These are phyloP conservation scores for Melanerpes formicivorus DNA, from an alignment of 2,113 vertebrate genomes.

Conservation along the genomic window DNA sequence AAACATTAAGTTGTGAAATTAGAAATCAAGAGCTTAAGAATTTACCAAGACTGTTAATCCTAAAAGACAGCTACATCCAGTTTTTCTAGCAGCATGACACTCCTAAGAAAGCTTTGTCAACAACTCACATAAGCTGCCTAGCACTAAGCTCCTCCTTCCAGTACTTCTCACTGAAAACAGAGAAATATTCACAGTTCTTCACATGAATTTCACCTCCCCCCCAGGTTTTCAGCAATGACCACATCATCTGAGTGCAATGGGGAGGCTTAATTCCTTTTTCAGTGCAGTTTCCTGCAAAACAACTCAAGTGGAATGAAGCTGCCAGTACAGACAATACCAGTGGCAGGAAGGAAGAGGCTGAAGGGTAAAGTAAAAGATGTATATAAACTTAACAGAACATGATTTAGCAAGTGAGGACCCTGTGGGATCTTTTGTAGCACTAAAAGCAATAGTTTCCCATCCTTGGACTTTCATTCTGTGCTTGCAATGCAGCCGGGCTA, in stretches of 20 bases:
- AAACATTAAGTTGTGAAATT: background rate
- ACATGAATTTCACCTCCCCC: rapidly evolving
- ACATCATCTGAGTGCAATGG: background rate
- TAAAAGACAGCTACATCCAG: background rate
- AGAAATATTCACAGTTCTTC: background rate
- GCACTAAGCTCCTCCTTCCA: background rate
- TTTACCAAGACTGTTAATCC: background rate
- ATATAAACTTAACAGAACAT: background rate
- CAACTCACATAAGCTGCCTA: background rate
- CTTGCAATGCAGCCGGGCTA: rapidly evolving
- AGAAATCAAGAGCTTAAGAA: background rate
- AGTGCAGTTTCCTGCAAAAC: background rate
- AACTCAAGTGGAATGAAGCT: background rate
- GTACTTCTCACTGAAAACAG: background rate
- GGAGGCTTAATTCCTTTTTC: background rate
- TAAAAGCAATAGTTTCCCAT: background rate
- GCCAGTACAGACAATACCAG: background rate
- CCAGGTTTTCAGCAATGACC: background rate
- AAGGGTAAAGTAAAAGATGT: background rate
- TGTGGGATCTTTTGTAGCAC: background rate
- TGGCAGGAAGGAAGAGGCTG: background rate
- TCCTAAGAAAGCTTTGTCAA: background rate
- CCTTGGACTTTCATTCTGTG: background rate
- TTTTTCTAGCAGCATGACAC: background rate
- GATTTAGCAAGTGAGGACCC: background rate